A percentile compares a stretch with the other conserved stretches of the same genome.
These are phyloP conservation scores for Epinephelus cyanopodus DNA, from an alignment of 2,113 vertebrate genomes.

Conservation along the genomic window DNA sequence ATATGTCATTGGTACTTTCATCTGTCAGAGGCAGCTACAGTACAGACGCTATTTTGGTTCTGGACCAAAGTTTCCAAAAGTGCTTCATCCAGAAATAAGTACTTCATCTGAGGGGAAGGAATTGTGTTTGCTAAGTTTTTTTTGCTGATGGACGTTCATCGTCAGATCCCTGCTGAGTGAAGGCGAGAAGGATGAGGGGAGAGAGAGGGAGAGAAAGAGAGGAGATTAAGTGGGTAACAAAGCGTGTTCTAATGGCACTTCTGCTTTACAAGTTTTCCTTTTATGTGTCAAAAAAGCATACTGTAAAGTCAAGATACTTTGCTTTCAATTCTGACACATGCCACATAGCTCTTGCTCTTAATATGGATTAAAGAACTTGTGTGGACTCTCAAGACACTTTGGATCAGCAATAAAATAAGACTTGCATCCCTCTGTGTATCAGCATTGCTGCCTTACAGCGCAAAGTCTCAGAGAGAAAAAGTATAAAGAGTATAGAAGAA, in stretches of 20 bases:
- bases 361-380: constrained; percentile 14
- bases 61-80: constrained; percentile 50
- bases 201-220: constrained; percentile 15
- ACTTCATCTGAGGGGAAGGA: constrained; percentile 30
- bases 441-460: background rate
- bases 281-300: constrained; percentile 5
- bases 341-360: background rate
- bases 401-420: background rate
- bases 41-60: constrained; percentile 29
- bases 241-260: constrained; percentile 11
- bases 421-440: background rate
- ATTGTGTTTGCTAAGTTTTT: constrained; percentile 3
- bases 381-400: background rate
- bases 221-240: constrained; percentile 30
- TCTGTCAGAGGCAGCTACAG: constrained; percentile 34
- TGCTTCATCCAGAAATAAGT: constrained; percentile 48
- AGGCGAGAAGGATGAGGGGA: background rate
- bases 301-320: constrained; percentile 20
- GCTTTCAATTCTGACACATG: background rate
- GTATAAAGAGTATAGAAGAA: too few species aligned
- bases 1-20: constrained; percentile 40
- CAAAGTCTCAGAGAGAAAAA: background rate
- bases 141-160: constrained; percentile 26
- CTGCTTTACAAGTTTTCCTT: constrained; percentile 10
- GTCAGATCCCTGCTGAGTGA: constrained; percentile 39